phyloP scores from a whole-genome alignment of 2,797 vertebrate genomes.

The Picus viridis region DNA sequence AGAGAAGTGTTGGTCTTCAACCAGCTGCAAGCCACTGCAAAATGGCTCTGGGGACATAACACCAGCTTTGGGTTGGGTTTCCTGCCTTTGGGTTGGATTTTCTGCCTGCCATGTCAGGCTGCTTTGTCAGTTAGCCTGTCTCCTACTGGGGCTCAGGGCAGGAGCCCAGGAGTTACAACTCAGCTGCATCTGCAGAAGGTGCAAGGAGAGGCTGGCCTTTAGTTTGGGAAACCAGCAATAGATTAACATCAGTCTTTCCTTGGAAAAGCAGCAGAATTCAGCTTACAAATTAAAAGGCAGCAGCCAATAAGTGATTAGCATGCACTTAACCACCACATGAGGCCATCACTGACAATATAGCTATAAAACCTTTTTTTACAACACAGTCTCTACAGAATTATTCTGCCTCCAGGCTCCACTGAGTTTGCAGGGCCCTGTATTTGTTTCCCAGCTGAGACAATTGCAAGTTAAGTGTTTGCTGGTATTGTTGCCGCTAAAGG shows the following conservation, averaged over 20 bases:
- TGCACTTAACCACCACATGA: background rate
- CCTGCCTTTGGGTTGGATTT: background rate
- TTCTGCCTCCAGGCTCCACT: background rate
- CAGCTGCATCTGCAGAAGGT: background rate
- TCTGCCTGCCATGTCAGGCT: background rate
- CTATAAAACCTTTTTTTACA: background rate
- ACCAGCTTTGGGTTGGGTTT: background rate
- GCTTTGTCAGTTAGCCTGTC: background rate
- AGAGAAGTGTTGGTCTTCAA: background rate
- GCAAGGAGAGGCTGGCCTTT: background rate
- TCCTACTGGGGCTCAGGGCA: background rate
- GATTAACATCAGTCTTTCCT: background rate
- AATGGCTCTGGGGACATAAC: rapidly evolving
- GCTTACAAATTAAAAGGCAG: background rate
- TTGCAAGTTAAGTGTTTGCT: background rate
- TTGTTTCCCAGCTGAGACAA: slow-evolving; percentile 31
- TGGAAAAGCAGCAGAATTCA: background rate
- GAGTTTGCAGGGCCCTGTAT: background rate
- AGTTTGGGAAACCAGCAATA: background rate
- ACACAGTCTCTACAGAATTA: background rate
- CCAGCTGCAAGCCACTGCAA: background rate
- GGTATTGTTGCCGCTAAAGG: background rate
- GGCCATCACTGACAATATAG: background rate
- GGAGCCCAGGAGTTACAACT: background rate
- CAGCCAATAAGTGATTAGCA: background rate